These are phyloP conservation scores for Leptobrachium ailaonicum DNA, from an alignment of 2,113 vertebrate species.

Conservation along the genomic window DNA sequence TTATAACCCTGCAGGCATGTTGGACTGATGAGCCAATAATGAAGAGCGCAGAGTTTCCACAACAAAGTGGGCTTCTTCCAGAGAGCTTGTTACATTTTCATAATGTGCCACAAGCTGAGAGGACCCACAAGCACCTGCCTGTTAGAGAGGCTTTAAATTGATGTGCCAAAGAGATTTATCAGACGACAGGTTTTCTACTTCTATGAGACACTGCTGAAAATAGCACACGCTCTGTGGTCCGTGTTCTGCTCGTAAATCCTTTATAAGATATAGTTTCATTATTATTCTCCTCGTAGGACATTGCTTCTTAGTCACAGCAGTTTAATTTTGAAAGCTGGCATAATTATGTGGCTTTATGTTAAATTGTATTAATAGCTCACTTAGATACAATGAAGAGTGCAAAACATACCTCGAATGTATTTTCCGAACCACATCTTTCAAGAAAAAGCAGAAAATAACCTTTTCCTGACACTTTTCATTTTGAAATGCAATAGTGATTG, in stretches of 20 bases:
- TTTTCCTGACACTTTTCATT: no score
- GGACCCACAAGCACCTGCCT: slow-evolving; percentile 17
- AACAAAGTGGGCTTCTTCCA: neutral
- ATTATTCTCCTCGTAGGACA: neutral
- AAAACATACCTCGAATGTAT: no score
- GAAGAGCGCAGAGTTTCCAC: slow-evolving; percentile 6
- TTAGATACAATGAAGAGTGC: no score
- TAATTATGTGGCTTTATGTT: neutral
- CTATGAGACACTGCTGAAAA: slow-evolving; percentile 11
- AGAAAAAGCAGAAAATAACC: no score
- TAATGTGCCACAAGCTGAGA: slow-evolving; percentile 14
- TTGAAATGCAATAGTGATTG: no score
- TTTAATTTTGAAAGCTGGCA: neutral
- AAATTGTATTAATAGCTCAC: no score
- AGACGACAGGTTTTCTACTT: slow-evolving; percentile 2
- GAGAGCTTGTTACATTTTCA: slow-evolving; percentile 13
- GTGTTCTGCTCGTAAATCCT: slow-evolving; percentile 12
- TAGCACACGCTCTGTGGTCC: slow-evolving; percentile 13
- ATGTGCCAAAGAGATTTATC: slow-evolving; percentile 35
- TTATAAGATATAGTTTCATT: slow-evolving; percentile 24
- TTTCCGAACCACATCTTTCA: no score
- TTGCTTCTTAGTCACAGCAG: slow-evolving; percentile 6
- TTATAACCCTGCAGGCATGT: slow-evolving; percentile 14
- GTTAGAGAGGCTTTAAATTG: slow-evolving; percentile 25
- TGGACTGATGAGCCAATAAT: slow-evolving; percentile 13